phyloP scores from a whole-genome alignment of 2,888 invertebrate species.

The Tineola bisselliella region DNA sequence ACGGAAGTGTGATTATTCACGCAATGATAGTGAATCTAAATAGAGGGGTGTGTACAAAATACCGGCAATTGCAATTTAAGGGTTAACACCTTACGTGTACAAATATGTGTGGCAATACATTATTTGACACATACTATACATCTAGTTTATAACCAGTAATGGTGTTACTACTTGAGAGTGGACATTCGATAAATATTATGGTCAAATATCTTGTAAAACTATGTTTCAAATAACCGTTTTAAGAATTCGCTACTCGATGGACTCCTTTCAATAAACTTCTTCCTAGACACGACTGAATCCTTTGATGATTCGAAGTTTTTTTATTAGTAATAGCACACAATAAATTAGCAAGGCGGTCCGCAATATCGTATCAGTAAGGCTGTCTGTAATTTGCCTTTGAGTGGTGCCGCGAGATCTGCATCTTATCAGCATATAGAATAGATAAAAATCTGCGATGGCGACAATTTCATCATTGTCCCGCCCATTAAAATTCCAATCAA shows the following conservation, averaged over 20 bases:
- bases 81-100: slow-evolving; percentile 33
- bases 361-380: slow-evolving; percentile 26
- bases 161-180: no score
- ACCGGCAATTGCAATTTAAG: slow-evolving; percentile 29
- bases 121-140: no score
- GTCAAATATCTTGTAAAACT: no score
- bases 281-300: not conserved
- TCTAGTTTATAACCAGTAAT: no score
- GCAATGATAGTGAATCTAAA: slow-evolving; percentile 16
- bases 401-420: slow-evolving; percentile 42
- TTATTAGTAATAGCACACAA: not conserved
- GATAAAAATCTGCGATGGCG: slow-evolving; percentile 51
- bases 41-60: slow-evolving; percentile 20
- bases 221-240: no score
- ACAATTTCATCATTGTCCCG: slow-evolving; percentile 62
- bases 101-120: no score
- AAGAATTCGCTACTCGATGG: no score
- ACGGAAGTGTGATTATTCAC: slow-evolving; percentile 32
- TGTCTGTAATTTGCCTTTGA: slow-evolving; percentile 62
- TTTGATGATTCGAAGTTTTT: not conserved
- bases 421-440: slow-evolving; percentile 52
- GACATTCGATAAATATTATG: no score
- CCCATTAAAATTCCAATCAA: slow-evolving; percentile 63
- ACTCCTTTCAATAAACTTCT: not conserved
- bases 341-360: not conserved